These are phyloP conservation scores for Lithophane semibrunnea DNA, from an alignment of 2,888 invertebrate species.

Conservation along the genomic window DNA sequence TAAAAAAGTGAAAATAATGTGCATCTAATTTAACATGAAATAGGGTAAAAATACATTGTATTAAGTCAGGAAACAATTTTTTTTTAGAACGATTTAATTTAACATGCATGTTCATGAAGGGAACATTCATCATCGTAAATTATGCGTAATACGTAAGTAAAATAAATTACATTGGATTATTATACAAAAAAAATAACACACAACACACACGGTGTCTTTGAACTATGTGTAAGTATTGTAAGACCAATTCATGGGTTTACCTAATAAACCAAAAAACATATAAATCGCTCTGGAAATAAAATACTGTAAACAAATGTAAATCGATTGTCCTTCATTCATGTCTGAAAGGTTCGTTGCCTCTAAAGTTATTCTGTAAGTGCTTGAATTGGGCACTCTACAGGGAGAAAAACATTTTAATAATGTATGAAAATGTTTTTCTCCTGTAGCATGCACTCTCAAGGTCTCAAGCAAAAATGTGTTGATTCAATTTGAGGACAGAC, in stretches of 20 bases:
- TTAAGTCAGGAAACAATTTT: not conserved
- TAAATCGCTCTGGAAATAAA: not conserved
- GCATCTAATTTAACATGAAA: constrained; percentile 13
- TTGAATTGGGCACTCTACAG: not conserved
- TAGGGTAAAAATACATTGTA: constrained; percentile 6
- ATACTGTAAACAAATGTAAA: not conserved
- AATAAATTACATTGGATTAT: not conserved
- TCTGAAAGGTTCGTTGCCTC: not conserved
- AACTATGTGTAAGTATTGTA: not conserved
- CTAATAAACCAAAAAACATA: not conserved
- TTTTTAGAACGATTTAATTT: not conserved
- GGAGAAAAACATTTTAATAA: not conserved
- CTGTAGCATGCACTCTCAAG: too few relatives aligned
- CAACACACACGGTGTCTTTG: not conserved
- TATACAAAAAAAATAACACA: not conserved
- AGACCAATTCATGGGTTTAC: not conserved
- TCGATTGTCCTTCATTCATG: not conserved
- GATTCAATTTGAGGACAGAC: not conserved
- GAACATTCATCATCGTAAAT: not conserved
- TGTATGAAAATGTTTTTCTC: too few relatives aligned
- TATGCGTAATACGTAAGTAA: not conserved
- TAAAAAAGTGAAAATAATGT: too few relatives aligned
- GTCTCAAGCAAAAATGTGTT: not conserved
- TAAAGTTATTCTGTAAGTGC: not conserved
- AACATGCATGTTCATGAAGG: not conserved